A percentile compares a stretch with the other conserved stretches of the same genome.
Conservation (phyloP, 2,888 invertebrate species). For the Pseudolycoriella hygida region DNA sequence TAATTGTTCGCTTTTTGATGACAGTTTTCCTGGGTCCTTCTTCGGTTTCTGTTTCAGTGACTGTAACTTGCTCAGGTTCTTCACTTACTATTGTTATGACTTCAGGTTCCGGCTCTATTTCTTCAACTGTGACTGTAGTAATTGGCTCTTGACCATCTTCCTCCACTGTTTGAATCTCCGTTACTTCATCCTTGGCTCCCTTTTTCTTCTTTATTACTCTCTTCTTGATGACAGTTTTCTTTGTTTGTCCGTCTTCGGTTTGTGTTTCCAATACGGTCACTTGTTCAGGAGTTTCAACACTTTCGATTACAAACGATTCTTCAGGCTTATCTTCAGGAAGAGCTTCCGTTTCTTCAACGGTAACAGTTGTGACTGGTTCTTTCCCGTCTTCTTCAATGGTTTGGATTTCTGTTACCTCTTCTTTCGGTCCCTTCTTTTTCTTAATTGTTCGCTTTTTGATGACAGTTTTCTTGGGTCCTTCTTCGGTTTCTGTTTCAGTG, state of each 20-base stretch:
- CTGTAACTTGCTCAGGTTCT: slow-evolving; percentile 22
- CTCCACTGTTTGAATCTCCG: too few relatives aligned
- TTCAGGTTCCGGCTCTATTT: slow-evolving; percentile 5
- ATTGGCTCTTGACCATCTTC: too few relatives aligned
- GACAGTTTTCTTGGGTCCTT: slow-evolving; percentile 20
- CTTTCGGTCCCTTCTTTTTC: slow-evolving; percentile 16
- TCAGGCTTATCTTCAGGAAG: too few relatives aligned
- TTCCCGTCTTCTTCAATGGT: slow-evolving; percentile 19
- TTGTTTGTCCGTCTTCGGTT: too few relatives aligned
- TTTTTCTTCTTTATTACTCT: too few relatives aligned
- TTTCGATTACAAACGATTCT: too few relatives aligned
- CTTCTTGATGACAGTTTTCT: too few relatives aligned
- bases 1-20: slow-evolving; percentile 30
- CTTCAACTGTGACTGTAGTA: neutral
- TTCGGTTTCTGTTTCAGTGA: slow-evolving; percentile 24
- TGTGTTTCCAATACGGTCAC: too few relatives aligned
- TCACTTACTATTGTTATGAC: slow-evolving; percentile 12
- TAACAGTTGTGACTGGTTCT: slow-evolving; percentile 19
- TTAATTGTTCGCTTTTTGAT: slow-evolving; percentile 22
- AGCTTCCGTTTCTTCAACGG: slow-evolving; percentile 17
- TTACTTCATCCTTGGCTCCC: too few relatives aligned
- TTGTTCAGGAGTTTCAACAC: too few relatives aligned
- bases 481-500: slow-evolving; percentile 17
- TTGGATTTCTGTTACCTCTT: slow-evolving; percentile 23
- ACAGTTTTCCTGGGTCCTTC: slow-evolving; percentile 23